Conservation (phyloP, 2,888 invertebrate genomes). For the Opisthograptis luteolata region DNA sequence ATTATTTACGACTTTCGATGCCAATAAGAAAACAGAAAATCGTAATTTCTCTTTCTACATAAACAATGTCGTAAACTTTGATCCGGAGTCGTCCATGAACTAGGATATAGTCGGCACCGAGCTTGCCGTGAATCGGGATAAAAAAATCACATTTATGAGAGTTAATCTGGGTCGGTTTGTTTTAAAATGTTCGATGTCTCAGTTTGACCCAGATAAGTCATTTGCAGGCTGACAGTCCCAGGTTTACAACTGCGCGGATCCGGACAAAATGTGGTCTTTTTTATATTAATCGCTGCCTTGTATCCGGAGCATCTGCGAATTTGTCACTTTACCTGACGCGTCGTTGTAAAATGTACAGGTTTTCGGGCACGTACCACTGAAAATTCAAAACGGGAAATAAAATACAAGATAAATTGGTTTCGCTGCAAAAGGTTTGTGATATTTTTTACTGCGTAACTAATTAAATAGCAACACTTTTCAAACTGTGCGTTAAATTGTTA, state of each 20-base stretch:
- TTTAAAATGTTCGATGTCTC: conserved; percentile 49
- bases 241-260: conserved; percentile 40
- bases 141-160: conserved; percentile 52
- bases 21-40: conserved; percentile 30
- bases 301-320: conserved; percentile 45
- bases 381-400: conserved; percentile 25
- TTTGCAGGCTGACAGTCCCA: conserved; percentile 14
- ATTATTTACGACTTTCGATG: conserved; percentile 23
- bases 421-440: conserved; percentile 5
- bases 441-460: conserved; percentile 10
- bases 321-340: conserved; percentile 42
- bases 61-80: conserved; percentile 40
- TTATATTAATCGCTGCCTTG: conserved; percentile 42
- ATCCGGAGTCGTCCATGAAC: conserved; percentile 37
- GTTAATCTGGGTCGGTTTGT: conserved; percentile 52
- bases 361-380: conserved; percentile 32
- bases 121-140: conserved; percentile 41
- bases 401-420: conserved; percentile 30
- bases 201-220: conserved; percentile 37
- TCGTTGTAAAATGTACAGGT: conserved; percentile 23
- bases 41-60: conserved; percentile 35
- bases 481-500: conserved; percentile 4
- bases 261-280: conserved; percentile 42
- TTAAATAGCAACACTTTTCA: conserved; percentile 5
- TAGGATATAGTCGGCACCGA: conserved; percentile 36